Percentiles rank a stretch among this genome's conserved stretches.
Conservation (phyloP, 1,140 invertebrate species). For the Tetramorium parvispinum region DNA sequence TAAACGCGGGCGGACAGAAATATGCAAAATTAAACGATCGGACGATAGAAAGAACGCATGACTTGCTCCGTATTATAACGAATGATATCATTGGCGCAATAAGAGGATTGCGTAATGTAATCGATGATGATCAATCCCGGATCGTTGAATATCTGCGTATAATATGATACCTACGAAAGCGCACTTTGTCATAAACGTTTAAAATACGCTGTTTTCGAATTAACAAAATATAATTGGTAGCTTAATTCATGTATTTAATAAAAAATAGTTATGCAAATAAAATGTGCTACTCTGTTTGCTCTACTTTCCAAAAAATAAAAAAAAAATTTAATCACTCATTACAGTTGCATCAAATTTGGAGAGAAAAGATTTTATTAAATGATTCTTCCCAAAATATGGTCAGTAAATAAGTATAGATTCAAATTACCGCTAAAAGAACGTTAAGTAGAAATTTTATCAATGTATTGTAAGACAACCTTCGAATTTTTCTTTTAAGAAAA, state of each 20-base stretch:
- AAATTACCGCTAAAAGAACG: background rate
- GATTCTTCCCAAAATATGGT: background rate
- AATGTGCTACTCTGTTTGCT: background rate
- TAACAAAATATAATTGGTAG: background rate
- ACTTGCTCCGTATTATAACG: background rate
- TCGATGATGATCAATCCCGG: background rate
- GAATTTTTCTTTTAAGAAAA: background rate
- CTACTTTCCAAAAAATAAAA: background rate
- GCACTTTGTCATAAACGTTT: background rate
- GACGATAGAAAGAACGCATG: background rate
- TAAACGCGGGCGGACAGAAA: background rate
- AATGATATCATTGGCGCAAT: slow-evolving; percentile 16
- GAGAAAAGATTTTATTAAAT: background rate
- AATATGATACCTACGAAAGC: background rate
- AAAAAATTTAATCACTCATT: background rate
- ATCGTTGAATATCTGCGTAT: background rate
- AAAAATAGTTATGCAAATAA: background rate
- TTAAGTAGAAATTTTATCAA: background rate
- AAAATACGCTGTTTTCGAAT: background rate
- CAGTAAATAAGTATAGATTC: background rate
- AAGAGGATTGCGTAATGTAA: background rate
- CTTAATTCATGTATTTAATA: background rate
- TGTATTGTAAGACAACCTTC: background rate
- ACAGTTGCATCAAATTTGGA: background rate
- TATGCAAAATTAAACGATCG: background rate